Conservation (phyloP, 1,140 invertebrate species). For the Rhizoglyphus robini region DNA sequence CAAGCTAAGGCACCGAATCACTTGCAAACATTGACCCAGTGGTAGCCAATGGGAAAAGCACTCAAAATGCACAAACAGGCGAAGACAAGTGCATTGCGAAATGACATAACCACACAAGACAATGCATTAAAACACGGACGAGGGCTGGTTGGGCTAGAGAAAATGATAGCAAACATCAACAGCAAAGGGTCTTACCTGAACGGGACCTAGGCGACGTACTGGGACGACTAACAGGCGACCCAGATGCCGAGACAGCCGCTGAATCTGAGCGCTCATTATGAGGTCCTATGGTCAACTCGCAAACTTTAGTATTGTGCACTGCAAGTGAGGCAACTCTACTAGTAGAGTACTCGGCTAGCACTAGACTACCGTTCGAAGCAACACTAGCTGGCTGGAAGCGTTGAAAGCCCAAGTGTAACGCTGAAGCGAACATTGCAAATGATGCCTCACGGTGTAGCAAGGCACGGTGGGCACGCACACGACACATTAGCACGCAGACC, state of each 20-base stretch:
- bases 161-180: not conserved
- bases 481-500: not conserved
- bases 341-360: too few species aligned
- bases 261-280: conserved; percentile 17
- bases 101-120: too few species aligned
- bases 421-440: too few species aligned
- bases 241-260: conserved; percentile 6
- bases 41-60: too few species aligned
- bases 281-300: not conserved
- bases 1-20: too few species aligned
- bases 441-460: too few species aligned
- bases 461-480: not conserved
- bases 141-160: not conserved
- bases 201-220: conserved; percentile 12
- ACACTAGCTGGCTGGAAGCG: too few species aligned
- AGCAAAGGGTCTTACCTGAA: conserved; percentile 8
- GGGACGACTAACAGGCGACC: conserved; percentile 11
- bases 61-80: not conserved
- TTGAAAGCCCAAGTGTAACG: too few species aligned
- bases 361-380: too few species aligned
- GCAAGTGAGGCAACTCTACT: too few species aligned
- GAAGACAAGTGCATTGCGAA: not conserved
- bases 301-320: too few species aligned
- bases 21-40: too few species aligned
- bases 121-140: not conserved